Base-by-base conservation (phyloP, 1,140 invertebrate genomes). In the Drosophila dunni region DNA sequence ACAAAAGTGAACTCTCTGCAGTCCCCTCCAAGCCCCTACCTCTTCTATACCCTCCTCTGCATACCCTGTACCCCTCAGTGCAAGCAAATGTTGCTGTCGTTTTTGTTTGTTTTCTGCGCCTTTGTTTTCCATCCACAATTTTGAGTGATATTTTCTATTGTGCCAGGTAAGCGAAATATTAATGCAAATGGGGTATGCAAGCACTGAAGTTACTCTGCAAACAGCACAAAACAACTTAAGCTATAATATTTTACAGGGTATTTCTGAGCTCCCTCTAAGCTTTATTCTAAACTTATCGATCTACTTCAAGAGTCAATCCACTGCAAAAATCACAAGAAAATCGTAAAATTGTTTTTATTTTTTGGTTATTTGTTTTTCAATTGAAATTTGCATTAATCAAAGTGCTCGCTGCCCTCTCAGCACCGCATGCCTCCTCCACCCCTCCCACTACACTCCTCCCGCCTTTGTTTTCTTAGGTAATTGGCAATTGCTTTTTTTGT, bases 401-500 rank as follows among this genome's bases (percentile, higher is more conserved):
- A 63, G 40, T 48, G 7, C 24, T 15, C 6, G 34, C 2, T 56
- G 46, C 42, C 42, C 56, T 24, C 56, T 44, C 36, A 29, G 3
- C 8, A 2, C 8, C 60, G 63, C 17, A 33, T 54, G 0, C 17
- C 13, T 29, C 20, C 42, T 10, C 33, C 15, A 34, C 8, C 8
- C 36, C 8, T 8, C 17, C 40, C 0, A 5, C 20, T 29, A 0
- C 6, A 29, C 9, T 40, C 10, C 10, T 20, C 46, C n/a, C 17
- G 15, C 40, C 51, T 33, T 29, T 29, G n/a, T 24, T 60, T 40
- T 4, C 15, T 17, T 42, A 54, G 33, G 66, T 83, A 86, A 88
- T 89, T 88, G 83, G 79, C 79, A 56, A 40, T 56, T 83, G 79
- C 74, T 65, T 56, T 58, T 61, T 15, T 61, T 54, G 17, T 36